Evolutionary conservation across 2,888 invertebrate genomes (phyloP), one percentile per base, ranked within the genome.

Genomic region (Leucozona laternaria): DNA sequence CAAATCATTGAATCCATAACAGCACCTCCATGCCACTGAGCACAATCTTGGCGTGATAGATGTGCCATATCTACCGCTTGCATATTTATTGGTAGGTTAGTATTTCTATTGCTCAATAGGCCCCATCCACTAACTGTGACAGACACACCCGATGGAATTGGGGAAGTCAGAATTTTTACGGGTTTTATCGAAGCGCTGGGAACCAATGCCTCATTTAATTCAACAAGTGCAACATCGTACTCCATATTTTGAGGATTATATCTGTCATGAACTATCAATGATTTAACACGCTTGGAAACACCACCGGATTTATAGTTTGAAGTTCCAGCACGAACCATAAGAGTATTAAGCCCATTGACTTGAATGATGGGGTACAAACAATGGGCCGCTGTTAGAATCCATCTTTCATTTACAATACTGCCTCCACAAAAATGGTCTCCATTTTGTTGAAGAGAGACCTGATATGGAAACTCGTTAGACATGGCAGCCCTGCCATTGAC

Each of bases 121-220:
- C 62, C 62, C 62, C 62, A 62, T 62, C 62, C 62, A 17, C 28
- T 17, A 8, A 62, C 62, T 2, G 4, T 10, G 2, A 45, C 62
- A 8, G 1, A 0, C 1, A 0, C 0, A 10, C 43, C 43, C 2
- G 40, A 28, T 43, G 0, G 34, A 13, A 58, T 2, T 7, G 62
- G 25, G 1, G 15, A 5, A 11, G 1, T 0, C 10, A 43, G 5
- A 5, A 62, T 15, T 10, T 1, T 10, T 2, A 62, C n/a, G 3
- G 40, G 25, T 43, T 62, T 62, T 15, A 62, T 5, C 1, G 10
- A 4, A n/a, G n/a, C 25, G 4, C 43, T 62, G n/a, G 1, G n/a
- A 10, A 62, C 43, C 0, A 43, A n/a, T 62, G 2, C 0, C 0
- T 11, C n/a, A 2, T 1, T 0, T n/a, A 17, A 0, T 28, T 28